Evolutionary conservation across 1,140 invertebrate genomes (phyloP).

Genomic region (Battus philenor): DNA sequence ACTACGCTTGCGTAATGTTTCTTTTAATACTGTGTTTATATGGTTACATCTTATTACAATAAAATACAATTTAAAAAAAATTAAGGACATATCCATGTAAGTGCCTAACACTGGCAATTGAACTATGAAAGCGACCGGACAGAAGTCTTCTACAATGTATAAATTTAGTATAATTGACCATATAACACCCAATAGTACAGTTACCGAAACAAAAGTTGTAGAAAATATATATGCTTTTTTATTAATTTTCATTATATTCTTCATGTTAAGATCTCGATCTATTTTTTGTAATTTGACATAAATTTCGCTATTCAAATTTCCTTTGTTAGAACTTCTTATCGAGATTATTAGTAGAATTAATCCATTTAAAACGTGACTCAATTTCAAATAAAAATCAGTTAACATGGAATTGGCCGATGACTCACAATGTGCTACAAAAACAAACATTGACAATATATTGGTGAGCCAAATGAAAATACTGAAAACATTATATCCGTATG

Average conservation of each 20-base stretch:
- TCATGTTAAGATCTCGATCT: constrained; percentile 30
- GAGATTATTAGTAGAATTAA: constrained; percentile 12
- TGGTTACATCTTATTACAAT: constrained; percentile 24
- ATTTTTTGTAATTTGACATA: constrained; percentile 46
- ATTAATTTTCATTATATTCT: constrained; percentile 17
- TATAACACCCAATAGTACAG: neutral
- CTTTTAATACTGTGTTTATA: constrained; percentile 23
- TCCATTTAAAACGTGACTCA: constrained; percentile 15
- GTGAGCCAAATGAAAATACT: constrained; percentile 21
- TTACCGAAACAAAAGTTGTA: neutral
- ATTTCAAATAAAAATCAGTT: constrained; percentile 16
- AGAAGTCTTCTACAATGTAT: constrained; percentile 15
- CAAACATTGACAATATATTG: constrained; percentile 5
- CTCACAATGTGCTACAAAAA: constrained; percentile 5
- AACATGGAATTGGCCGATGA: constrained; percentile 14
- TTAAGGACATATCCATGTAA: constrained; percentile 23
- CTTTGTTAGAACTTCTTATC: constrained; percentile 21
- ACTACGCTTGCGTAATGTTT: constrained; percentile 1
- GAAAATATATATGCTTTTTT: constrained; percentile 5
- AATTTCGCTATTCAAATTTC: constrained; percentile 24
- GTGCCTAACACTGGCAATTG: constrained; percentile 3
- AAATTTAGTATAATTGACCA: constrained; percentile 17
- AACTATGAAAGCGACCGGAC: constrained; percentile 6
- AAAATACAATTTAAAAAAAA: constrained; percentile 23
- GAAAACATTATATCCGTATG: constrained; percentile 20